These are phyloP conservation scores for Diadema setosum DNA, from an alignment of 35 echinoderm and acorn worm species.

Conservation along the genomic window DNA sequence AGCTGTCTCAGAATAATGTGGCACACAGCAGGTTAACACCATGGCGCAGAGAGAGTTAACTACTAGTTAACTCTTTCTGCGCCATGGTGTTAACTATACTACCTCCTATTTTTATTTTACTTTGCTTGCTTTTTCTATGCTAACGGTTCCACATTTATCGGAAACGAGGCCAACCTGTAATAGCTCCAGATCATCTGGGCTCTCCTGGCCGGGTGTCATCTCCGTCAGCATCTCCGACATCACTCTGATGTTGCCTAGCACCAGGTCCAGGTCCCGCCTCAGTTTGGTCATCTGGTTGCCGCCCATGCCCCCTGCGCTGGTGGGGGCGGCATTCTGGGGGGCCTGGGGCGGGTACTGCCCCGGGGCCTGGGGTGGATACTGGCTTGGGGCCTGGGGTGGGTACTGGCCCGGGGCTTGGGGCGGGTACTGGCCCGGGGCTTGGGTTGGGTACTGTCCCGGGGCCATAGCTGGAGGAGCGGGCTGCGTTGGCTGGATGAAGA, in stretches of 20 bases:
- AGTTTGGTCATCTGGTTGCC: constrained; percentile 85
- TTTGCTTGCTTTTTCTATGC: no score
- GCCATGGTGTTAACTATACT: no score
- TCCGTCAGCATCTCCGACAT: constrained; percentile 99
- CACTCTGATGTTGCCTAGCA: constrained; percentile 81
- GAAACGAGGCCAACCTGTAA: constrained; percentile 44
- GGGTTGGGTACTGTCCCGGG: not conserved
- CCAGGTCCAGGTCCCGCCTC: constrained; percentile 78
- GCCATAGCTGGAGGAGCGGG: not conserved
- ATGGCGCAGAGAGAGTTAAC: no score
- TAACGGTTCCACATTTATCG: no score
- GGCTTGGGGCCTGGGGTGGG: not conserved
- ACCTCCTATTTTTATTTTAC: no score
- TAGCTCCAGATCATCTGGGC: constrained; percentile 78
- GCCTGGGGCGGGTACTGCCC: not conserved
- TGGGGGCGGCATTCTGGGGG: not conserved
- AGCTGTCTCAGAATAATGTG: no score
- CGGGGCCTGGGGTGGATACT: not conserved
- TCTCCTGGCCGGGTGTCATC: constrained; percentile 77
- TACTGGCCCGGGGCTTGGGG: not conserved
- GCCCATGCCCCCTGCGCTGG: not conserved
- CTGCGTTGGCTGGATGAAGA: constrained; percentile 22
- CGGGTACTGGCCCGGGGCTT: not conserved
- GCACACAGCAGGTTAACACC: no score
- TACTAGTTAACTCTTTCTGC: no score